phyloP scores from a whole-genome alignment of 1,140 invertebrate genomes.

The Laodelphax striatellus region DNA sequence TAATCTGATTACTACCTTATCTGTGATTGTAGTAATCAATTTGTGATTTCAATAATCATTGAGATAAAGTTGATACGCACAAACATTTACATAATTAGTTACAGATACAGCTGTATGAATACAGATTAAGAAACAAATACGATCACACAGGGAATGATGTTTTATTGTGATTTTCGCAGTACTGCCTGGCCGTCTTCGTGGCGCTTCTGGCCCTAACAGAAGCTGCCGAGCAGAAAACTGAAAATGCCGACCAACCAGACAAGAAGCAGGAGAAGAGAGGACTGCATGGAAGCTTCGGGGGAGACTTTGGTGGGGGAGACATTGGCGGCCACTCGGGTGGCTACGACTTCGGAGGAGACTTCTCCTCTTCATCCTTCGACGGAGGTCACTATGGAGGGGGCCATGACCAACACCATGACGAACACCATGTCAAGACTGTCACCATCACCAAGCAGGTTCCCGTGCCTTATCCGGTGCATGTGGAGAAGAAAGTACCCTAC shows the following conservation, averaged over 20 bases:
- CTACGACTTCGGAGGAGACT: background rate
- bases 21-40: too few species aligned
- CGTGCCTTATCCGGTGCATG: constrained; percentile 47
- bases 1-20: too few species aligned
- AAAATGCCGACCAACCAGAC: background rate
- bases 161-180: too few species aligned
- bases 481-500: constrained; percentile 30
- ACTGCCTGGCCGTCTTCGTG: too few species aligned
- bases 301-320: background rate
- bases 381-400: constrained; percentile 32
- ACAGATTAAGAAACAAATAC: too few species aligned
- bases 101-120: too few species aligned
- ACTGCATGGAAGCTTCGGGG: constrained; percentile 15
- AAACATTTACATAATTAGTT: too few species aligned
- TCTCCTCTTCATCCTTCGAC: constrained; percentile 8
- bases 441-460: constrained; percentile 60
- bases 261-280: constrained; percentile 14
- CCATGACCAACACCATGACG: constrained; percentile 22
- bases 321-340: constrained; percentile 6
- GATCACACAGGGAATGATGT: too few species aligned
- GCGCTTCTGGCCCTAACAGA: too few species aligned
- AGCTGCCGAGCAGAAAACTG: too few species aligned
- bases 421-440: constrained; percentile 41
- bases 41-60: too few species aligned
- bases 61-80: too few species aligned